Base-by-base conservation (phyloP, 2,113 vertebrate species). In the Microtus oregoni region DNA sequence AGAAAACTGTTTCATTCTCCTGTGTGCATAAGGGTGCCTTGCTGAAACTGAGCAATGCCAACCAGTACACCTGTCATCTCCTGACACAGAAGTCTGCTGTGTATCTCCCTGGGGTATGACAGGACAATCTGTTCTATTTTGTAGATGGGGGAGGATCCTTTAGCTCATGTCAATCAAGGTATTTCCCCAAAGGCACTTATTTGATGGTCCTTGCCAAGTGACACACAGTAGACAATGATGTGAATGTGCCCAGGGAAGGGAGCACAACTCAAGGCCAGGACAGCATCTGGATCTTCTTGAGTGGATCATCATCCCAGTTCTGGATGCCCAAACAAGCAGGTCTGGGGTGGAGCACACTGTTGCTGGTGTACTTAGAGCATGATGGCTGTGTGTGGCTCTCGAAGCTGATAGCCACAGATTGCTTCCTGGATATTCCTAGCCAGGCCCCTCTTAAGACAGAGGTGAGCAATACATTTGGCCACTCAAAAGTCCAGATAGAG, bases 271-370 rank as follows among this genome's bases (percentile, higher is more conserved):
- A n/a, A 86, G 47, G 68, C 75, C 95, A 94, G 47, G 38, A 44
- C 89, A 94, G 65, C 70, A 96, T 93, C 70, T 85, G 83, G 55
- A 50, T 65, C 50, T 87, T 79, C 79, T 52, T 78, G 61, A 44
- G 77, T 55, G 58, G 65, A 50, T 91, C 87, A 90, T 28, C 1
- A 38, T 72, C 92, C 58, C 41, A 95, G 75, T 32, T 12, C 52
- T 95, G 78, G 76, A 32, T 94, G 47, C 63, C 75, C 67, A 15
- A 94, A 76, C 50, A 82, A 32, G 35, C 41, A 72, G 38, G 38
- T 13, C 35, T 68, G 7, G 7, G 7, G 5, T 72, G 4, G n/a
- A 91, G 61, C 32, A 67, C 17, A 75, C 55, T 96, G 89, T 32
- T 0, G 1, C 26, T 22, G 68, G 75, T 9, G 73, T 28, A 67